A percentile compares a stretch with the other conserved stretches of the same genome.
Evolutionary conservation across 2,113 vertebrate genomes (phyloP).

Genomic region (Coturnix japonica): DNA sequence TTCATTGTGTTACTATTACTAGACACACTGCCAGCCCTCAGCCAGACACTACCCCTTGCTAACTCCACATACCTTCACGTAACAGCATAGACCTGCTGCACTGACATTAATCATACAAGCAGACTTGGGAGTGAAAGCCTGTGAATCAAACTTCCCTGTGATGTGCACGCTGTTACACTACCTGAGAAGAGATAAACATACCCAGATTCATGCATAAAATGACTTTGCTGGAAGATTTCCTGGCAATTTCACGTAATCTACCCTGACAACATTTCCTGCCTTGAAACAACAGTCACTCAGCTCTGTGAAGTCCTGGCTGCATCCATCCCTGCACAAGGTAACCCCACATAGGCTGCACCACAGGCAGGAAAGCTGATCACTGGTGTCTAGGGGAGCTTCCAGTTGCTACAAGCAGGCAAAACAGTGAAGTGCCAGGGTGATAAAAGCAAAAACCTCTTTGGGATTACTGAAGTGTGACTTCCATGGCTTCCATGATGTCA

Average conservation of each 20-base stretch:
- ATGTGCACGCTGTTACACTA: not conserved
- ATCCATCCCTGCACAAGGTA: fast-evolving
- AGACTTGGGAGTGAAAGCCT: not conserved
- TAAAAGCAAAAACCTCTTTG: not conserved
- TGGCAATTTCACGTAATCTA: not conserved
- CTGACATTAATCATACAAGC: not conserved
- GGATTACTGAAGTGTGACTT: not conserved
- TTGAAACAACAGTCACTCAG: not conserved
- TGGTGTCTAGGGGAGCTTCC: not conserved
- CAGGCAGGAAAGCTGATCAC: not conserved
- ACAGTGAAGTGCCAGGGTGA: not conserved
- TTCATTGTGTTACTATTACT: not conserved
- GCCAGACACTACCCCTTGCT: not conserved
- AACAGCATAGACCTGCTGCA: not conserved
- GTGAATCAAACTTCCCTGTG: not conserved
- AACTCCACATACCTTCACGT: fast-evolving
- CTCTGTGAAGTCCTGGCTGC: not conserved
- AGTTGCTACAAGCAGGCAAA: not conserved
- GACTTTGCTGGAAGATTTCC: constrained; percentile 23
- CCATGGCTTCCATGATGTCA: not conserved
- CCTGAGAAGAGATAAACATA: not conserved
- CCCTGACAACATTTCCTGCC: constrained; percentile 31
- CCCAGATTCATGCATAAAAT: not conserved
- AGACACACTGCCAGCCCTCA: not conserved
- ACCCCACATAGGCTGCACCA: fast-evolving